These are phyloP conservation scores for Leucosticte australis DNA, from an alignment of 2,113 vertebrate genomes.

Conservation along the genomic window DNA sequence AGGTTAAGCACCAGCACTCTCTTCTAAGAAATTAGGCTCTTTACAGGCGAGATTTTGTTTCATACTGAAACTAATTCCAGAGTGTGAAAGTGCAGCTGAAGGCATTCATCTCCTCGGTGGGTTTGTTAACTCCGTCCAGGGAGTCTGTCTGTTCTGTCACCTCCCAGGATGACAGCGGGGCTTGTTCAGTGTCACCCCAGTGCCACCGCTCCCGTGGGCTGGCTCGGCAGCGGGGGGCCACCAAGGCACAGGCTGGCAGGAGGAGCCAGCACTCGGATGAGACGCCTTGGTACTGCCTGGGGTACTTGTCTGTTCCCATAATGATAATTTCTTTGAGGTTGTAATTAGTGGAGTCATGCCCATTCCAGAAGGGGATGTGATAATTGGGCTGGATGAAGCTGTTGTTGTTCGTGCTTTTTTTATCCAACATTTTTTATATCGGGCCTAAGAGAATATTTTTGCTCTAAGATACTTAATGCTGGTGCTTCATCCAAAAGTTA, in stretches of 20 bases:
- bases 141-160: not conserved
- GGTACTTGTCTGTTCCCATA: conserved; percentile 52
- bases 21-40: not conserved
- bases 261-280: not conserved
- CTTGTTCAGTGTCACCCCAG: conserved; percentile 34
- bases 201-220: conserved; percentile 6
- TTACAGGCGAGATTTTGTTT: conserved; percentile 2
- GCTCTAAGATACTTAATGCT: not conserved
- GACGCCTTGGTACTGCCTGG: conserved; percentile 11
- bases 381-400: not conserved
- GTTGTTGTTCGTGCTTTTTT: not conserved
- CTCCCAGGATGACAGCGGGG: conserved; percentile 43
- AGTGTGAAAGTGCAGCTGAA: conserved; percentile 37
- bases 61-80: not conserved
- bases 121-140: conserved; percentile 29
- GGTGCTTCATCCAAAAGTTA: not conserved
- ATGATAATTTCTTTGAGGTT: conserved; percentile 6
- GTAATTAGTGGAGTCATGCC: conserved; percentile 49
- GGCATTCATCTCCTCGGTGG: conserved; percentile 13
- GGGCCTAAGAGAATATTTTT: not conserved
- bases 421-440: not conserved
- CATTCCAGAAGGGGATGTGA: not conserved
- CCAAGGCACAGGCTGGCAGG: conserved; percentile 1
- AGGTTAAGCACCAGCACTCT: not conserved
- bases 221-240: conserved; percentile 36